These are phyloP conservation scores for Progne subis DNA, from an alignment of 2,113 vertebrate species.

Conservation along the genomic window DNA sequence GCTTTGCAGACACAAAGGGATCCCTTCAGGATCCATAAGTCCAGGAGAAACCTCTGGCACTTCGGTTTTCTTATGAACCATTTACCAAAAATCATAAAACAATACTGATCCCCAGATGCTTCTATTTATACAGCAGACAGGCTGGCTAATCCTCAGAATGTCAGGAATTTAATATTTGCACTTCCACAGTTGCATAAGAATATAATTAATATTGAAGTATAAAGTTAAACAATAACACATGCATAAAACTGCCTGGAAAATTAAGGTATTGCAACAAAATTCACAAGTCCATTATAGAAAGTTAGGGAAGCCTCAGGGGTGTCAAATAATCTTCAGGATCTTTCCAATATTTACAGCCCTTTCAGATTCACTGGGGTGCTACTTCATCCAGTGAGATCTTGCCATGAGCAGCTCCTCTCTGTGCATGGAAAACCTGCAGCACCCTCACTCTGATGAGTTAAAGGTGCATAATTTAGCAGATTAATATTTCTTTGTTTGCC, in stretches of 20 bases:
- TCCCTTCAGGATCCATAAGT: not conserved
- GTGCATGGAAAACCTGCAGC: not conserved
- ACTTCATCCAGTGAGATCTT: not conserved
- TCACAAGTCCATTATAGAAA: not conserved
- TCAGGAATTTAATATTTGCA: not conserved
- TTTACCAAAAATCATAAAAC: not conserved
- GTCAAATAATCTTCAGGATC: not conserved
- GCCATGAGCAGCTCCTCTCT: not conserved
- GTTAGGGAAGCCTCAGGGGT: not conserved
- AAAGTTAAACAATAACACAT: not conserved
- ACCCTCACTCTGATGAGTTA: not conserved
- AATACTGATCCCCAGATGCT: not conserved
- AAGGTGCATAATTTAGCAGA: not conserved
- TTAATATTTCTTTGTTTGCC: not conserved
- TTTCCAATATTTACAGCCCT: not conserved
- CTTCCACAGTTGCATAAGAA: not conserved
- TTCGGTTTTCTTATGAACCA: not conserved
- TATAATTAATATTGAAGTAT: not conserved
- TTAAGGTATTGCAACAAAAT: not conserved
- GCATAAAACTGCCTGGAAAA: not conserved
- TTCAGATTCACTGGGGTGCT: not conserved
- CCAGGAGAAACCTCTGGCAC: constrained; percentile 3
- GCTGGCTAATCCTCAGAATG: not conserved
- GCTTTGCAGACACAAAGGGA: not conserved
- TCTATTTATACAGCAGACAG: not conserved